Percentiles rank a stretch among this genome's conserved stretches.
Conservation (phyloP, 92 coral and sea anemone genomes). For the Zoanthus sociatus region DNA sequence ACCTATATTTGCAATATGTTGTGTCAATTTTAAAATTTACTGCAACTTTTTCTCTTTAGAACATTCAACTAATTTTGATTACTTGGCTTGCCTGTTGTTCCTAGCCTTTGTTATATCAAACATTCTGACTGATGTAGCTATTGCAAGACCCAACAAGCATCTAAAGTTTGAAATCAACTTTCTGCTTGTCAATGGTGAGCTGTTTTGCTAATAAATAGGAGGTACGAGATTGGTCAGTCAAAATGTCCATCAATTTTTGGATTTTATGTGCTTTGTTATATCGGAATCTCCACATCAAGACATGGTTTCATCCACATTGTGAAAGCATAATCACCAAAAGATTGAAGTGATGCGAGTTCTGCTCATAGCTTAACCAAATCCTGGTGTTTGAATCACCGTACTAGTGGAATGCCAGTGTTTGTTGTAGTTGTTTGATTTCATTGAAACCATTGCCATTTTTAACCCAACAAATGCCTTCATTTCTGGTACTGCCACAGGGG, state of each 20-base stretch:
- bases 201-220: neutral
- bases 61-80: neutral
- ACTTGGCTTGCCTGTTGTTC: slow-evolving; percentile 14
- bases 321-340: slow-evolving; percentile 15
- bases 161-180: slow-evolving; percentile 15
- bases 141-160: slow-evolving; percentile 8
- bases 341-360: neutral
- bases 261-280: slow-evolving; percentile 20
- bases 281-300: neutral
- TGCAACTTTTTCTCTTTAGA: neutral
- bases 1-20: neutral
- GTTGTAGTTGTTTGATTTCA: slow-evolving; percentile 14
- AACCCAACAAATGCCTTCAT: slow-evolving; percentile 24
- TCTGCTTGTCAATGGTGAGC: neutral
- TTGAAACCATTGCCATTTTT: slow-evolving; percentile 19
- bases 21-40: neutral
- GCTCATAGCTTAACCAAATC: neutral
- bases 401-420: slow-evolving; percentile 17
- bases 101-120: slow-evolving; percentile 16
- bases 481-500: neutral
- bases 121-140: neutral
- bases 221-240: neutral
- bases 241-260: neutral
- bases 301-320: slow-evolving; percentile 16
- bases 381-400: slow-evolving; percentile 12